Evolutionary conservation across 2,113 vertebrate species (phyloP).

Genomic region (Megaceryle maxima): DNA sequence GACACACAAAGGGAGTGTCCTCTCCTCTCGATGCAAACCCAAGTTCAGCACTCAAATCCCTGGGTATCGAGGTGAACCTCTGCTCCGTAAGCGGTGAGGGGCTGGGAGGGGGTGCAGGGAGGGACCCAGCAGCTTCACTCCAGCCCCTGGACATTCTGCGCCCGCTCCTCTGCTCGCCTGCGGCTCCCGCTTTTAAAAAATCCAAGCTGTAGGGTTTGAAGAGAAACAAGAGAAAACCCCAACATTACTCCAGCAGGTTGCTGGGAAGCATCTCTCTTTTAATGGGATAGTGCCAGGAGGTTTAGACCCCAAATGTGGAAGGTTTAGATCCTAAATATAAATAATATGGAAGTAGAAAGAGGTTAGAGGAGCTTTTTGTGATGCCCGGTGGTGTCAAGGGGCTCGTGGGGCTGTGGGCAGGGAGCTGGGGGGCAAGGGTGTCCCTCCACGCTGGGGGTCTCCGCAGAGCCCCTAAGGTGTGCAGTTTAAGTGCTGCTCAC

Average conservation of each 20-base stretch:
- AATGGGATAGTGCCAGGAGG: rapidly evolving
- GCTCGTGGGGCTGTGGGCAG: rapidly evolving
- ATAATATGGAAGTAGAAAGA: rapidly evolving
- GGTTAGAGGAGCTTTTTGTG: not conserved
- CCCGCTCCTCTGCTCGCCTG: conserved; percentile 66
- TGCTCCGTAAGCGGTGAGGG: not conserved
- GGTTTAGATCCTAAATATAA: not conserved
- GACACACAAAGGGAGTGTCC: not conserved
- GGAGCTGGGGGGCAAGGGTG: not conserved
- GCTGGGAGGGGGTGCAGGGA: not conserved
- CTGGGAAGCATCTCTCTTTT: not conserved
- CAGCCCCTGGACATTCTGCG: conserved; percentile 71
- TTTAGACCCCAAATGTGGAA: not conserved
- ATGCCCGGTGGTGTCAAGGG: rapidly evolving
- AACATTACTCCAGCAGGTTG: not conserved
- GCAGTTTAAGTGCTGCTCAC: conserved; percentile 30
- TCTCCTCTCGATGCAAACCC: not conserved
- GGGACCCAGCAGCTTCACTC: conserved; percentile 64
- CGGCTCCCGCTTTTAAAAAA: conserved; percentile 88
- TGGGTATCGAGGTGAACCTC: not conserved
- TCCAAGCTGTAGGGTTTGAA: conserved; percentile 81
- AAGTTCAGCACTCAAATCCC: not conserved
- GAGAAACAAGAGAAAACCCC: not conserved
- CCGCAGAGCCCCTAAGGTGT: rapidly evolving
- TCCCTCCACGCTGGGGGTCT: not conserved